phyloP scores from a whole-genome alignment of 2,113 vertebrate genomes.

The Antennarius striatus region DNA sequence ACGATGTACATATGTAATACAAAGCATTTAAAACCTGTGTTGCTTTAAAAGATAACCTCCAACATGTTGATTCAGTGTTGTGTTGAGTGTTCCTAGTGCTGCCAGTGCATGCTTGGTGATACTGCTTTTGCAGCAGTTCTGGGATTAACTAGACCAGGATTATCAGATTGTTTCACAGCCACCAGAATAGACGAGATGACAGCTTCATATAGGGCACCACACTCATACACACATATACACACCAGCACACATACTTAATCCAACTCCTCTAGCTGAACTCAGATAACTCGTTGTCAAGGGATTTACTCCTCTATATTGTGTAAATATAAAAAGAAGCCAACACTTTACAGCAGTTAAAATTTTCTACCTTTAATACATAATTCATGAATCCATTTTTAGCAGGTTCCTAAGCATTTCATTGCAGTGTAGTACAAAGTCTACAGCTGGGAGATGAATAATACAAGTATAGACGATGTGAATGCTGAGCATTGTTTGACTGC shows the following conservation, averaged over 20 bases:
- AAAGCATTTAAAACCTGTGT: conserved; percentile 38
- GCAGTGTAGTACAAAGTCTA: conserved; percentile 62
- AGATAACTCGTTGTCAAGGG: conserved; percentile 30
- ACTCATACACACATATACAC: conserved; percentile 23
- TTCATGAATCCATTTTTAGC: conserved; percentile 56
- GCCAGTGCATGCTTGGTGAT: conserved; percentile 20
- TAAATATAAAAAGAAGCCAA: conserved; percentile 63
- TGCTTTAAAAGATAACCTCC: conserved; percentile 25
- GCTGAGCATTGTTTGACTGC: conserved; percentile 28
- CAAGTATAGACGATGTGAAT: conserved; percentile 38
- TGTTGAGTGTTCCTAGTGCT: conserved; percentile 29
- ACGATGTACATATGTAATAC: conserved; percentile 9
- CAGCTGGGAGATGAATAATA: conserved; percentile 49
- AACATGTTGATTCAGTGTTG: conserved; percentile 16
- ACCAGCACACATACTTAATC: conserved; percentile 49
- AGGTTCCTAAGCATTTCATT: conserved; percentile 63
- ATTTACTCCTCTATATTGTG: not conserved
- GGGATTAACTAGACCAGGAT: conserved; percentile 76
- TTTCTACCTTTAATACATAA: conserved; percentile 76
- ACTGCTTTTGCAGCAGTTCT: conserved; percentile 72
- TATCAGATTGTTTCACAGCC: conserved; percentile 76
- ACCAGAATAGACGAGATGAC: conserved; percentile 65
- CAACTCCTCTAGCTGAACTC: conserved; percentile 40
- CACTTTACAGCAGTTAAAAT: conserved; percentile 74
- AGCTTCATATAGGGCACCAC: conserved; percentile 65